These are phyloP conservation scores for Benthosema pterotum DNA, from an alignment of 2,797 vertebrate genomes.

Conservation along the genomic window DNA sequence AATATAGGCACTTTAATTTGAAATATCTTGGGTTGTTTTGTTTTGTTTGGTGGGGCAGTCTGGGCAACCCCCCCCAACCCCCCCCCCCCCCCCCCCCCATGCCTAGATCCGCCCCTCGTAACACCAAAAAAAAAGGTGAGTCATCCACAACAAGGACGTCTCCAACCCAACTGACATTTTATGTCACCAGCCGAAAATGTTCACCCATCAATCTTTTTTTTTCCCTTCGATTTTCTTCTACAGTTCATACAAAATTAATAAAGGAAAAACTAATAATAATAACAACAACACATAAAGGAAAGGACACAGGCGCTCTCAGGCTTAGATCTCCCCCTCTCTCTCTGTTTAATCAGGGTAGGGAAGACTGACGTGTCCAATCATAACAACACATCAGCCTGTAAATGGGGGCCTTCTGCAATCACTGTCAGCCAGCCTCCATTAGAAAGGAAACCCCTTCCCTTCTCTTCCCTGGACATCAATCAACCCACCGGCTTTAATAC, in stretches of 20 bases:
- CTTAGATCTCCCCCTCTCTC: slow-evolving; percentile 58
- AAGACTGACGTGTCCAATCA: slow-evolving; percentile 99
- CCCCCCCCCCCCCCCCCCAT: no score
- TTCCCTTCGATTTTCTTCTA: slow-evolving; percentile 50
- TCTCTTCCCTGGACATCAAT: slow-evolving; percentile 96
- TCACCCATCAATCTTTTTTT: slow-evolving; percentile 88
- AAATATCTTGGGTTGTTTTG: no score
- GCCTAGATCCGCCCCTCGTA: no score
- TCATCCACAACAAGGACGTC: no score
- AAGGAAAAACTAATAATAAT: slow-evolving; percentile 59
- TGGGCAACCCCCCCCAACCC: no score
- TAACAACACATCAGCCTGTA: slow-evolving; percentile 98
- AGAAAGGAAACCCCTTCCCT: slow-evolving; percentile 86
- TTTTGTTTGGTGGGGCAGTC: no score
- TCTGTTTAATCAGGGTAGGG: slow-evolving; percentile 99
- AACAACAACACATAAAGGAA: slow-evolving; percentile 76
- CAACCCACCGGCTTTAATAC: no score
- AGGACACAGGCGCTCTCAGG: slow-evolving; percentile 88
- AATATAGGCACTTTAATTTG: no score
- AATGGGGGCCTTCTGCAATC: slow-evolving; percentile 88
- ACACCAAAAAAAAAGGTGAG: no score
- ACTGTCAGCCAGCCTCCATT: slow-evolving; percentile 93
- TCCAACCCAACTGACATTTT: no score
- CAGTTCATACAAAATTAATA: slow-evolving; percentile 73
- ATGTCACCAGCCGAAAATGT: no score